Percentiles rank a stretch among this genome's conserved stretches.
Evolutionary conservation across 2,113 vertebrate genomes (phyloP).

Genomic region (Pyrgilauda ruficollis): DNA sequence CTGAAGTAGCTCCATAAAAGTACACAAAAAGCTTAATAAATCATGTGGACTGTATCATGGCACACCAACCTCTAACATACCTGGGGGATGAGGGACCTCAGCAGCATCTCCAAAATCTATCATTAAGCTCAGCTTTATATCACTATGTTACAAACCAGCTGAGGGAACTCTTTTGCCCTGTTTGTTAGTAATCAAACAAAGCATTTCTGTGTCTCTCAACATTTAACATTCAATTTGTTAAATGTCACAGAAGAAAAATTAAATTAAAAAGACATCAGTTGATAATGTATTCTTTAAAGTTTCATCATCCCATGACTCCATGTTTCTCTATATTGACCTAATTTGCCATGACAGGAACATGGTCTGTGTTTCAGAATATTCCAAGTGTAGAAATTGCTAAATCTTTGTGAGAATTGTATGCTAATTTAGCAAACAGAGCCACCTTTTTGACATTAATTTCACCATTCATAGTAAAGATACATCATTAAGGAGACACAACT

Average conservation of each 20-base stretch:
- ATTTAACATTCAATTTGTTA: conserved; percentile 72
- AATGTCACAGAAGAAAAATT: conserved; percentile 71
- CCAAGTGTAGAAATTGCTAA: conserved; percentile 52
- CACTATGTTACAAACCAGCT: background rate
- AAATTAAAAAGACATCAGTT: conserved; percentile 71
- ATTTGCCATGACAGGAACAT: conserved; percentile 76
- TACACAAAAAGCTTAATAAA: background rate
- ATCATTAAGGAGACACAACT: background rate
- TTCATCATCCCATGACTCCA: conserved; percentile 66
- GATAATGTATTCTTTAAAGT: conserved; percentile 66
- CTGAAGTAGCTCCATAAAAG: background rate
- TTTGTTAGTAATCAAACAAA: conserved; percentile 23
- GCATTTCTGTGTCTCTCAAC: conserved; percentile 54
- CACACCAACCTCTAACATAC: background rate
- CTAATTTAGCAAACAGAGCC: conserved; percentile 1
- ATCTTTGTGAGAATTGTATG: conserved; percentile 23
- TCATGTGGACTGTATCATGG: background rate
- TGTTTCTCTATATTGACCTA: conserved; percentile 68
- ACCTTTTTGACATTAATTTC: background rate
- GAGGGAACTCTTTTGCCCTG: background rate
- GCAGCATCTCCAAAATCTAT: background rate
- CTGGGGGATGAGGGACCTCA: background rate
- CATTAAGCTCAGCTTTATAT: background rate
- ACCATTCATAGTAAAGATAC: background rate
- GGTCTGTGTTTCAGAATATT: conserved; percentile 66